Base-by-base conservation (phyloP, 2,113 vertebrate species). In the Phocoena sinus region DNA sequence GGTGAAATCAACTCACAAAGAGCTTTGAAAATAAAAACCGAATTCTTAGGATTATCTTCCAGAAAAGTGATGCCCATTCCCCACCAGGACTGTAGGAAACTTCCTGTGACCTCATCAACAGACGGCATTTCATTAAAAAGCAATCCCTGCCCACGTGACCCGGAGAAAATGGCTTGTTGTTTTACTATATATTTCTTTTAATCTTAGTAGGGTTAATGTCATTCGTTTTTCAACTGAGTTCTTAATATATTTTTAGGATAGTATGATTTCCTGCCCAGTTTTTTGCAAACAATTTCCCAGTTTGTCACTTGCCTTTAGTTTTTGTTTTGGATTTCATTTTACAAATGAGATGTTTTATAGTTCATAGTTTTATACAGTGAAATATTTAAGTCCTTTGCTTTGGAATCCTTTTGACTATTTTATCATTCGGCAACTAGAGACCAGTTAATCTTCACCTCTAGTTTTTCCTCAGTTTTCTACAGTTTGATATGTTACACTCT, bases 281-380 rank as follows among this genome's bases (percentile, higher is more conserved):
- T 44, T 91, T 83, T 81, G 50, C 31, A 89, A 86, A 33, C 3
- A 23, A 68, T 88, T 71, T 89, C 82, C 47, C 26, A 81, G 18
- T 89, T 23, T 97, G 67, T 63, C 71, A 76, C 56, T 87, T 97
- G 31, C 62, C 41, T 81, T 92, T 77, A 94, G 73, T 13, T 90
- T 68, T 90, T 63, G 73, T 91, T 88, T 80, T 79, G 58, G 50
- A 65, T 96, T 91, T 92, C 9, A 81, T 71, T 87, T 94, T 79
- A 89, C 1, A 79, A 92, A 89, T 44, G 63, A 92, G 14, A 60
- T 13, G 31, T 71, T 73, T 68, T 11, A 76, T 14, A 80, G 53
- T 73, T 85, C 56, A 76, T 17, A 80, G 53, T 77, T 88, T 65
- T 71, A 70, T 56, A 12, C 38, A 93, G 31, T 93, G 67, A 85